These are phyloP conservation scores for Brevimyrus niger DNA, from an alignment of 2,113 vertebrate genomes.

Conservation along the genomic window DNA sequence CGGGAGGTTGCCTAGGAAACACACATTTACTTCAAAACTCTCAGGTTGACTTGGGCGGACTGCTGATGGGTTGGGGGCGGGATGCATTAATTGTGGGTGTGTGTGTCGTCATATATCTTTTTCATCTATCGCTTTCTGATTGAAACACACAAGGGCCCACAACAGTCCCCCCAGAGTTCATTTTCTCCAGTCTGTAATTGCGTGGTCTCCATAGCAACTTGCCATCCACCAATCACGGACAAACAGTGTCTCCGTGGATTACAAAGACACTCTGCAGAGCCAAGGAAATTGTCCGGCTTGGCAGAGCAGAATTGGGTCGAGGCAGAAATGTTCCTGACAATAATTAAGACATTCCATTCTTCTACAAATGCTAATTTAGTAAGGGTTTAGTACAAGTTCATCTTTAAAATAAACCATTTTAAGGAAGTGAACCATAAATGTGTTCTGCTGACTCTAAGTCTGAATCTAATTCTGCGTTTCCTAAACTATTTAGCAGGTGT, in stretches of 20 bases:
- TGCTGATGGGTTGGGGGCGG: background rate
- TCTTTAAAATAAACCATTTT: background rate
- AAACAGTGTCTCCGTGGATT: constrained; percentile 19
- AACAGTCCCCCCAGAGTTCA: background rate
- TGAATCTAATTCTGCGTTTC: background rate
- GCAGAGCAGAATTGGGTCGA: background rate
- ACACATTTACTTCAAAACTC: constrained; percentile 14
- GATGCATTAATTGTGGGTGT: background rate
- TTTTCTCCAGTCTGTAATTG: constrained; percentile 17
- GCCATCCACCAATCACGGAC: constrained; percentile 23
- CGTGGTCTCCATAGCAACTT: constrained; percentile 30
- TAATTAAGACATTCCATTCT: background rate
- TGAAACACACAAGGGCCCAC: background rate
- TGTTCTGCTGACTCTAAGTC: background rate
- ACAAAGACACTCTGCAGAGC: constrained; percentile 11
- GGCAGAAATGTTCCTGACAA: background rate
- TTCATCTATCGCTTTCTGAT: background rate
- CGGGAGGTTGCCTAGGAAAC: constrained; percentile 24
- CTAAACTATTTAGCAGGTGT: background rate
- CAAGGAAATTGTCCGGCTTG: background rate
- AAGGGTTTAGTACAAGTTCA: background rate
- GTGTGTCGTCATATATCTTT: constrained; percentile 8
- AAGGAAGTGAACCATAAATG: background rate
- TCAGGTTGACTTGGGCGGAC: constrained; percentile 12
- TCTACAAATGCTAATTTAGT: background rate